A percentile compares a stretch with the other conserved stretches of the same genome.
Evolutionary conservation across 2,113 vertebrate species (phyloP).

Genomic region (Notarius quadriscutis): DNA sequence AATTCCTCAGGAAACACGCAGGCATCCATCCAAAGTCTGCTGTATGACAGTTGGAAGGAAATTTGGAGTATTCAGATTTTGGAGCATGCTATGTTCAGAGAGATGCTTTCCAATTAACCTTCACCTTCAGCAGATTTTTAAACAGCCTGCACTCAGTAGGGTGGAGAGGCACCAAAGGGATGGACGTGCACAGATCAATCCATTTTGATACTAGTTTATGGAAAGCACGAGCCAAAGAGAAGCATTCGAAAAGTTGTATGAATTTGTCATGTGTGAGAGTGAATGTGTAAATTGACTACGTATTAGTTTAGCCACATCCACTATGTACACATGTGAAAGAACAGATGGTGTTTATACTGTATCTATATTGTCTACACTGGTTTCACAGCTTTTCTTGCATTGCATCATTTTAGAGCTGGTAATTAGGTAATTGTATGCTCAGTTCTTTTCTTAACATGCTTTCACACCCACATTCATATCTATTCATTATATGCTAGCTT

Average conservation of each 20-base stretch:
- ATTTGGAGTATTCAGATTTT: conserved; percentile 7
- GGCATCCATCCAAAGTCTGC: conserved; percentile 17
- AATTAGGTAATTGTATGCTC: not conserved
- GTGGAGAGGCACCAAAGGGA: conserved; percentile 17
- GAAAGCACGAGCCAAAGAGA: not conserved
- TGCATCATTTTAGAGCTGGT: not conserved
- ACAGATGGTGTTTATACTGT: not conserved
- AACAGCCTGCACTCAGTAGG: conserved; percentile 20
- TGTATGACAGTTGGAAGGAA: conserved; percentile 25
- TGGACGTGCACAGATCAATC: not conserved
- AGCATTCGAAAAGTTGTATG: not conserved
- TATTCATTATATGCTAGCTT: not conserved
- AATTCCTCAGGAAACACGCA: not conserved
- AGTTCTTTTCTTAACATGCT: not conserved
- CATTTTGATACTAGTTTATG: not conserved
- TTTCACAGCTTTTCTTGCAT: not conserved
- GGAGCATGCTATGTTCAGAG: conserved; percentile 15
- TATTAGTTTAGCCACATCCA: not conserved
- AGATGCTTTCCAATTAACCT: conserved; percentile 27
- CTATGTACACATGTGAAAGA: not conserved
- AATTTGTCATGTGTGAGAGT: not conserved
- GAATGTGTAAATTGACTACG: not conserved
- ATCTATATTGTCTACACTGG: not conserved
- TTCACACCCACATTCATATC: not conserved
- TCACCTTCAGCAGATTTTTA: conserved; percentile 30